phyloP scores from a whole-genome alignment of 2,797 vertebrate genomes.

The Enteromius anoplus region DNA sequence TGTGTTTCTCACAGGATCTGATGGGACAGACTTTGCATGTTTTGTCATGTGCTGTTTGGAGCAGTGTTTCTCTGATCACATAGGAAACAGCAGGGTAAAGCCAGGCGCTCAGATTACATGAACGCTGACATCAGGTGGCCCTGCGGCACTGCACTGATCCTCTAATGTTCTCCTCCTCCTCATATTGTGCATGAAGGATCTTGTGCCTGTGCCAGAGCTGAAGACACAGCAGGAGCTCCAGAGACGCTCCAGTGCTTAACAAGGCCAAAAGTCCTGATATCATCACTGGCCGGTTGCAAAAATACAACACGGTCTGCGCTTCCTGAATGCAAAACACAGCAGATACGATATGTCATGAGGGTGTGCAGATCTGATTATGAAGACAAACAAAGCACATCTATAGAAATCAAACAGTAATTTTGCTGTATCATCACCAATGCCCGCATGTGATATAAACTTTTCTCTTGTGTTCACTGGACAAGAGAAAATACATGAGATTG shows the following conservation, averaged over 20 bases:
- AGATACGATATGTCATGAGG: neutral
- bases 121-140: neutral
- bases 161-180: constrained; percentile 5
- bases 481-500: neutral
- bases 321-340: neutral
- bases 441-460: neutral
- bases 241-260: neutral
- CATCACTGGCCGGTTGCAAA: neutral
- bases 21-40: neutral
- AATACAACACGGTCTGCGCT: neutral
- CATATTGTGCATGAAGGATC: neutral
- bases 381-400: neutral
- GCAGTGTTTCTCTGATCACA: neutral
- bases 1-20: neutral
- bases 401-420: neutral
- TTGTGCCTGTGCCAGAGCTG: neutral
- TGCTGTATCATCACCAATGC: neutral
- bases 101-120: neutral
- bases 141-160: neutral
- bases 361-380: neutral
- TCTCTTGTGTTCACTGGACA: neutral
- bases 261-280: neutral
- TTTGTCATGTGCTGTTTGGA: neutral
- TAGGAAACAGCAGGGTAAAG: neutral
- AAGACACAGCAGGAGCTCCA: neutral